Evolutionary conservation across 2,797 vertebrate species (phyloP).

Genomic region (Spinus olivaceus): DNA sequence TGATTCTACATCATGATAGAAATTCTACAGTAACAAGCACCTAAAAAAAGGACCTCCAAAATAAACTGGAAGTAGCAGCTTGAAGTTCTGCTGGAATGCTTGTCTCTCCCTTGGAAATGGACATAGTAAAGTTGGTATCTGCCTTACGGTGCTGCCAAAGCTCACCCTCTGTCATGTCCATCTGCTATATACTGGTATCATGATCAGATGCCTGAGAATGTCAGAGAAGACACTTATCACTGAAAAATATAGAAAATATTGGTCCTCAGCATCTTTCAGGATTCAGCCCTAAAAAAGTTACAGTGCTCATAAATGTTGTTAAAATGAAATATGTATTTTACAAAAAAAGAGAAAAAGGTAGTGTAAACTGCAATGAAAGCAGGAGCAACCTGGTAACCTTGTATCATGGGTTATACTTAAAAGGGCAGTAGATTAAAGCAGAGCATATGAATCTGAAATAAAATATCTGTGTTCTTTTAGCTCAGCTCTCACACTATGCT

Average conservation of each 20-base stretch:
- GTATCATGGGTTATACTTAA: slow-evolving; percentile 19
- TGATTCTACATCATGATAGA: background rate
- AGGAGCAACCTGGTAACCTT: slow-evolving; percentile 7
- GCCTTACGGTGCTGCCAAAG: slow-evolving; percentile 58
- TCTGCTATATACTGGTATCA: slow-evolving; percentile 61
- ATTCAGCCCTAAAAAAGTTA: background rate
- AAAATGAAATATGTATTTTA: slow-evolving; percentile 1
- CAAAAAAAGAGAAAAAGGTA: background rate
- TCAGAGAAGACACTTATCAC: slow-evolving; percentile 39
- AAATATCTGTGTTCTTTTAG: slow-evolving; percentile 16
- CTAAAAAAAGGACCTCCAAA: slow-evolving; percentile 8
- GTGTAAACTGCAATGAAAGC: slow-evolving; percentile 6
- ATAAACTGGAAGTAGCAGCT: slow-evolving; percentile 48
- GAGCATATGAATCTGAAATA: slow-evolving; percentile 20
- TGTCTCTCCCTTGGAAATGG: slow-evolving; percentile 43
- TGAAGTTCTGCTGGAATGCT: slow-evolving; percentile 52
- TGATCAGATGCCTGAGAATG: slow-evolving; percentile 33
- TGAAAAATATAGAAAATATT: slow-evolving; percentile 20
- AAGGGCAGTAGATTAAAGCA: slow-evolving; percentile 37
- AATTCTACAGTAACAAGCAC: background rate
- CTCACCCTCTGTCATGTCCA: slow-evolving; percentile 66
- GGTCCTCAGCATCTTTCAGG: slow-evolving; percentile 19
- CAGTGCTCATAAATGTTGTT: background rate
- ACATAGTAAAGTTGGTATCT: slow-evolving; percentile 52
- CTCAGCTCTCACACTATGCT: background rate